Conservation (phyloP, 2,888 invertebrate genomes). For the Patella caerulea region DNA sequence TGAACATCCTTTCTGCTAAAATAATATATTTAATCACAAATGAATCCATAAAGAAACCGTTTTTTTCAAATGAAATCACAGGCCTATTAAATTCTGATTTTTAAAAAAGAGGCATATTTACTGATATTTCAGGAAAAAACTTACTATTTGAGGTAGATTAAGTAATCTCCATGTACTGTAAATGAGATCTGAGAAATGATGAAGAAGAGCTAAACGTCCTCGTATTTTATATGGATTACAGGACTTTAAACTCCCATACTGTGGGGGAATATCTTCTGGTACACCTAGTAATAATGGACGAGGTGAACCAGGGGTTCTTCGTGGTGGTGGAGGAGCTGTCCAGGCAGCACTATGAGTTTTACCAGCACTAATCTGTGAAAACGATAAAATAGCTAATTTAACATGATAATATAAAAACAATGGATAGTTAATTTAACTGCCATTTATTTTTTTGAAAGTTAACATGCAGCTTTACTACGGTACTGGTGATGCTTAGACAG, state of each 20-base stretch:
- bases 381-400: background rate
- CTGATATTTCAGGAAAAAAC: slow-evolving; percentile 4
- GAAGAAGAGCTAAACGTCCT: slow-evolving; percentile 75
- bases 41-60: too few species aligned
- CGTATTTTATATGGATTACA: slow-evolving; percentile 74
- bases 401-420: too few species aligned
- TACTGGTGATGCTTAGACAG: too few species aligned
- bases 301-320: slow-evolving; percentile 74
- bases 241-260: slow-evolving; percentile 75
- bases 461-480: too few species aligned
- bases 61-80: background rate
- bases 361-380: slow-evolving; percentile 76
- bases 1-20: slow-evolving; percentile 43
- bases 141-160: slow-evolving; percentile 54
- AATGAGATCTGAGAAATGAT: slow-evolving; percentile 78
- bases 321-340: slow-evolving; percentile 74
- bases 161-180: slow-evolving; percentile 75
- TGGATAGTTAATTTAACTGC: too few species aligned
- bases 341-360: slow-evolving; percentile 79
- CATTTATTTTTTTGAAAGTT: too few species aligned
- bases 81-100: background rate
- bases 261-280: slow-evolving; percentile 75
- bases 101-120: background rate
- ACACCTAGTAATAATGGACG: slow-evolving; percentile 73
- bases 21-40: background rate